phyloP scores from a whole-genome alignment of 2,888 invertebrate genomes.

The Tillus elongatus region DNA sequence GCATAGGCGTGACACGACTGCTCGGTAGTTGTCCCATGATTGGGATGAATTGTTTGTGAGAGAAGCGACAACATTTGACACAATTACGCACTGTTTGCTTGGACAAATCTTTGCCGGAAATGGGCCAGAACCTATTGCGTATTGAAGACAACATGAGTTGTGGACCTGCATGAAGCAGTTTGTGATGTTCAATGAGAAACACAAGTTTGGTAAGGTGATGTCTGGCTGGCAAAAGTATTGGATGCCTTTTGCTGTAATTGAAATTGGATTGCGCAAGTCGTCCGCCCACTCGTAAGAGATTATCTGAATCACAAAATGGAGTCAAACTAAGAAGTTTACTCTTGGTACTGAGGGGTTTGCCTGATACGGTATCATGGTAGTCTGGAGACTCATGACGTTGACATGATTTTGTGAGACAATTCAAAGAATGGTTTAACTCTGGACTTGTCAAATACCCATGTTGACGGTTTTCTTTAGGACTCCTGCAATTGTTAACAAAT shows the following conservation, averaged over 20 bases:
- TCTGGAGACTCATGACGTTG: too few relatives aligned
- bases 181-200: too few relatives aligned
- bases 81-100: neutral
- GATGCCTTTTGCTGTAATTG: neutral
- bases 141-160: neutral
- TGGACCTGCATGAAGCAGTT: too few relatives aligned
- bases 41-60: neutral
- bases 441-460: too few relatives aligned
- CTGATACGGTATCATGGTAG: too few relatives aligned
- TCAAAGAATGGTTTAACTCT: too few relatives aligned
- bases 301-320: neutral
- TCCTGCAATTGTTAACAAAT: too few relatives aligned
- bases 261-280: neutral
- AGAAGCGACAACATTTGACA: neutral
- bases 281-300: neutral
- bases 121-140: neutral
- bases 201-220: neutral
- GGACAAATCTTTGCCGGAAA: neutral
- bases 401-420: too few relatives aligned
- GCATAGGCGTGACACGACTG: neutral
- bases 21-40: too few relatives aligned
- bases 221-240: neutral
- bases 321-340: neutral
- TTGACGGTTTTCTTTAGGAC: too few relatives aligned
- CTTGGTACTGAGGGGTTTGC: too few relatives aligned